Evolutionary conservation across 2,113 vertebrate species (phyloP).

Genomic region (Morone chrysops): DNA sequence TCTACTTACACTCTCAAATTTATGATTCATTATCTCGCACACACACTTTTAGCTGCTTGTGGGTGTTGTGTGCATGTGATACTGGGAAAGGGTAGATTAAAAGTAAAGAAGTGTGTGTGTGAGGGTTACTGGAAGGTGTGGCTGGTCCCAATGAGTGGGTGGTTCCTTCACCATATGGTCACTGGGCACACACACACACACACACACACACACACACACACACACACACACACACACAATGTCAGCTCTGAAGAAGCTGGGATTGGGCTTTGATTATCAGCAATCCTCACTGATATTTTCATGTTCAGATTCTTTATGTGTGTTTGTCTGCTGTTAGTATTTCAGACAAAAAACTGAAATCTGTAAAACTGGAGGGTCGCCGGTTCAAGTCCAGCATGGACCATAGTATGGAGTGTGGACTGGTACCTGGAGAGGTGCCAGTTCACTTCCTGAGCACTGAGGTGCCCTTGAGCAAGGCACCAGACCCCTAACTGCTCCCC

Average conservation of each 20-base stretch:
- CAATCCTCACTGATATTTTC: not conserved
- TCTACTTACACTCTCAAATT: not conserved
- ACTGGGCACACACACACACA: conserved; percentile 26
- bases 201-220: conserved; percentile 29
- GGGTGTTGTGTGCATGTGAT: conserved; percentile 7
- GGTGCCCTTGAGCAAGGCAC: too few relatives aligned
- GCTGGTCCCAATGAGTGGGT: conserved; percentile 54
- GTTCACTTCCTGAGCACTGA: too few relatives aligned
- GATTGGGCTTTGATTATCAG: not conserved
- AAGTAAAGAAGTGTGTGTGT: not conserved
- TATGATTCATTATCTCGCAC: conserved; percentile 6
- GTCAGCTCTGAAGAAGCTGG: conserved; percentile 21
- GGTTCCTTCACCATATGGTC: conserved; percentile 64
- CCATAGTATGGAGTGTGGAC: too few relatives aligned
- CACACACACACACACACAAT: conserved; percentile 13
- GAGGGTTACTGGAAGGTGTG: conserved; percentile 37
- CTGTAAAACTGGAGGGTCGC: not conserved
- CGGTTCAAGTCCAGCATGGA: too few relatives aligned
- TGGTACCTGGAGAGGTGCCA: too few relatives aligned
- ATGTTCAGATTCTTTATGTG: not conserved
- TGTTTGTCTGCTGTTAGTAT: not conserved
- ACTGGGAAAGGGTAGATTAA: not conserved
- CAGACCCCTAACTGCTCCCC: too few relatives aligned
- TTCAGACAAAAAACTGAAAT: not conserved
- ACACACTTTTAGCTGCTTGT: not conserved